Evolutionary conservation across 2,797 vertebrate genomes (phyloP), one percentile per base, ranked within the genome.

Genomic region (Capromys pilorides): DNA sequence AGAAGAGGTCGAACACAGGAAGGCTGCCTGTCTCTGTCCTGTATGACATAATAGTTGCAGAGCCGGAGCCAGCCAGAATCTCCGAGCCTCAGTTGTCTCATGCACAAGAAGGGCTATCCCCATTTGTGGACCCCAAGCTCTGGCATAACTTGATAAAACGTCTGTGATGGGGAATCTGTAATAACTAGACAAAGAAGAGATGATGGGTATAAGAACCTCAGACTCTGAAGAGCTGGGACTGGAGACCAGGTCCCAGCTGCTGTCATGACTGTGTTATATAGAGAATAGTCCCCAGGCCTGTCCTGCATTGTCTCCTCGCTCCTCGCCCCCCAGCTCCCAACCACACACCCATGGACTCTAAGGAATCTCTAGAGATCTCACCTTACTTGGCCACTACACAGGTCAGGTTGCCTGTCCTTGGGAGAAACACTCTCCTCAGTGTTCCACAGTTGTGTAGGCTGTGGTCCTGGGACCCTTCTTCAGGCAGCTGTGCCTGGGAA

Each of bases 181-280:
- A 71, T 33, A 69, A 28, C 16, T 62, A 31, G 36, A 57, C 16
- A 10, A 69, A 49, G 19, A 86, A 54, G 45, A 84, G 31, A 21
- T 21, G 36, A 28, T 3, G 10, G 36, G 2, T 57, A 0, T 36
- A 86, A 22, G 39, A 64, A 22, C 39, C 69, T 87, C 77, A 26
- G 59, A 39, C 22, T 19, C 5, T 24, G 67, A 59, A 84, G 18
- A 11, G 36, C n/a, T 73, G 18, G 31, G 5, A 3, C 61, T 31
- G 13, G 66, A 36, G 77, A 49, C 16, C 18, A 31, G 0, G 9
- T 24, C 5, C 31, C 3, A 2, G 16, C 54, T 5, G 12, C 54
- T 5, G 6, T 31, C 16, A 3, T 0, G 0, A 31, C 59, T 24
- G 22, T 5, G 2, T 14, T 11, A 18, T 6, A 16, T 0, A 0